phyloP scores from a whole-genome alignment of 2,113 vertebrate species.

The Collichthys lucidus region DNA sequence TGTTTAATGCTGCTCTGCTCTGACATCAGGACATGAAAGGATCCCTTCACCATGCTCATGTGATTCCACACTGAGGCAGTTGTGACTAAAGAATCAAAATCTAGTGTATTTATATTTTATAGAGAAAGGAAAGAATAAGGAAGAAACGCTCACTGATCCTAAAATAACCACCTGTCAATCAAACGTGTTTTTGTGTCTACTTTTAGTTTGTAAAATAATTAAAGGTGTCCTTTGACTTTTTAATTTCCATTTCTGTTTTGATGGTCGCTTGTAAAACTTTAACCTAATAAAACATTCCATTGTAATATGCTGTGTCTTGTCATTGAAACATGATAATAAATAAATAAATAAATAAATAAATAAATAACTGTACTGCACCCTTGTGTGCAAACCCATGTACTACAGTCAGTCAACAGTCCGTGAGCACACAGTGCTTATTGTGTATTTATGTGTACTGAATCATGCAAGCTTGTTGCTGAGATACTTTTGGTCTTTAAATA shows the following conservation, averaged over 20 bases:
- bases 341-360: no score
- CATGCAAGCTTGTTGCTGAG: constrained; percentile 11
- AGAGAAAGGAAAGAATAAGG: not conserved
- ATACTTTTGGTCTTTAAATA: constrained; percentile 40
- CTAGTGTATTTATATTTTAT: not conserved
- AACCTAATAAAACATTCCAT: constrained; percentile 17
- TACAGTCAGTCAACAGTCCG: not conserved
- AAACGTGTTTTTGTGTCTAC: not conserved
- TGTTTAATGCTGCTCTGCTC: not conserved
- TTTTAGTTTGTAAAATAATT: not conserved
- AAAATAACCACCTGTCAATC: not conserved
- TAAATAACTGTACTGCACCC: constrained; percentile 46
- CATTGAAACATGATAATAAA: not conserved
- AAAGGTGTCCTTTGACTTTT: not conserved
- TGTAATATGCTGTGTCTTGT: not conserved
- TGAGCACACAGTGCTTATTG: constrained; percentile 9
- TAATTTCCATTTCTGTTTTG: not conserved
- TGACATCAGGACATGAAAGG: not conserved
- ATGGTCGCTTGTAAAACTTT: not conserved
- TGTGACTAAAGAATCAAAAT: not conserved
- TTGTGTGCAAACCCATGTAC: constrained; percentile 26
- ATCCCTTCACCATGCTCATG: not conserved
- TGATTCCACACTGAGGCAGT: not conserved
- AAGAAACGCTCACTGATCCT: not conserved
- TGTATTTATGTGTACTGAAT: constrained; percentile 41